Conservation (phyloP, 2,113 vertebrate species). For the Dromiciops gliroides region DNA sequence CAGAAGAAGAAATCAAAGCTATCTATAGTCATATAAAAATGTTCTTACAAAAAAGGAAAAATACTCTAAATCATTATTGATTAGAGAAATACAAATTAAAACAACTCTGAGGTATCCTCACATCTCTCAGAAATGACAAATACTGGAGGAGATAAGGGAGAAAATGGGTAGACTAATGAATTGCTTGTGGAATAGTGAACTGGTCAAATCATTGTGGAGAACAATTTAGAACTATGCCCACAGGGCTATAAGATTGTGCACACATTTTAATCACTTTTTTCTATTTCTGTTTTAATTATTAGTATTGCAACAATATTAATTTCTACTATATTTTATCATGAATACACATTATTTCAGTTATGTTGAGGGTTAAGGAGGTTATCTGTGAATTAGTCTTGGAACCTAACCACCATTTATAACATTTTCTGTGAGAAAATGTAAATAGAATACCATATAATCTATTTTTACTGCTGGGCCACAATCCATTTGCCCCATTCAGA, state of each 20-base stretch:
- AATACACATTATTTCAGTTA: no score
- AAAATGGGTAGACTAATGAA: neutral
- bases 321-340: no score
- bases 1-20: neutral
- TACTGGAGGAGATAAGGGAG: neutral
- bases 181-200: neutral
- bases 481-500: no score
- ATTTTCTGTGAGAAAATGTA: no score
- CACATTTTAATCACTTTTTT: neutral
- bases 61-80: neutral
- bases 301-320: no score
- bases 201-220: neutral
- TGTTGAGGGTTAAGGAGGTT: no score
- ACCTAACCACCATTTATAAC: no score
- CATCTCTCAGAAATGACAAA: neutral
- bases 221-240: neutral
- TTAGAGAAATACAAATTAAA: neutral
- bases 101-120: neutral
- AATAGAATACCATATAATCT: no score
- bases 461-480: no score
- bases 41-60: no score
- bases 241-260: neutral
- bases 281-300: no score
- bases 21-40: neutral
- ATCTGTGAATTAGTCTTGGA: no score